Evolutionary conservation across 2,888 invertebrate genomes (phyloP), one percentile per base, ranked within the genome.

Genomic region (Microplitis deprimator): DNA sequence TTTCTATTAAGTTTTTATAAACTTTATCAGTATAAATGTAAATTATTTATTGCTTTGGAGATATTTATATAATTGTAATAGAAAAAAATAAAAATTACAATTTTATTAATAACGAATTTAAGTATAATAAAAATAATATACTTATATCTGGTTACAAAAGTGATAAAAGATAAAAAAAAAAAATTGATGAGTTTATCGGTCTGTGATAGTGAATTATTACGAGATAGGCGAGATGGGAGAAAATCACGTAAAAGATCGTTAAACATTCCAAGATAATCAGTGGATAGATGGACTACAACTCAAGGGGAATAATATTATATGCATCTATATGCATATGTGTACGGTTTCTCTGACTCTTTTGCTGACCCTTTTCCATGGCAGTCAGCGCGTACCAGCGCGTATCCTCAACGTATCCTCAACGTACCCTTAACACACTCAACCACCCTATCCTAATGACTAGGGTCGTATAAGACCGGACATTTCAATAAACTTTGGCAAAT

Each of bases 401-500:
- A 73, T 50, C 40, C 72, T 50, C 50, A 50, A 67, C 68, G 73
- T 79, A 79, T 77, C 82, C 81, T 82, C n/a, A n/a, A n/a, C n/a
- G n/a, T n/a, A n/a, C n/a, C n/a, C n/a, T n/a, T n/a, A n/a, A n/a
- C n/a, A n/a, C n/a, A n/a, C n/a, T n/a, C n/a, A n/a, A n/a, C n/a
- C n/a, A n/a, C n/a, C n/a, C 72, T 65, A 73, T 81, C 80, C 81
- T 82, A 85, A 84, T 82, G 82, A 82, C 81, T 78, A 80, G 82
- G 82, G 81, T 77, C 80, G 82, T 77, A 85, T 84, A 86, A 87
- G 87, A 86, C 87, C 87, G 86, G 86, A 89, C 88, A 87, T 89
- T 89, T 89, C 89, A 89, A 89, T 89, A 88, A 89, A 87, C 84
- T 86, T 78, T 79, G 81, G 85, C 83, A 83, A 81, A 81, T 81